phyloP scores from a whole-genome alignment of 2,797 vertebrate species.

The Psittacula echo region DNA sequence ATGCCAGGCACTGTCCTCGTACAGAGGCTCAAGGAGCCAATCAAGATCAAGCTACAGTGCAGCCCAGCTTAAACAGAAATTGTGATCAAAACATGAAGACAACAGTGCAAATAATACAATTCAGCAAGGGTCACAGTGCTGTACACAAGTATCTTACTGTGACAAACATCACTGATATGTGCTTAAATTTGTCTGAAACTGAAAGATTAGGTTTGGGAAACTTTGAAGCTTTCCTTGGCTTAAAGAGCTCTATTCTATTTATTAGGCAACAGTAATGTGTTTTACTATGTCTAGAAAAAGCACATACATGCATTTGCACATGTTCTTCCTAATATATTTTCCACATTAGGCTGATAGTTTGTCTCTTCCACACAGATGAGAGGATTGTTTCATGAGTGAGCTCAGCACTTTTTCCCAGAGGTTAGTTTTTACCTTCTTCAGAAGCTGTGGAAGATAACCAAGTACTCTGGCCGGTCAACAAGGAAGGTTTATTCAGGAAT shows the following conservation, averaged over 20 bases:
- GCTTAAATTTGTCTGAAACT: neutral
- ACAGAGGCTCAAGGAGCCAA: accelerated
- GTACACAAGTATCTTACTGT: neutral
- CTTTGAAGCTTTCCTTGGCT: neutral
- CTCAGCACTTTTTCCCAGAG: neutral
- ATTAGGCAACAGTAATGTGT: neutral
- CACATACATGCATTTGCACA: accelerated
- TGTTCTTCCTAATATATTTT: neutral
- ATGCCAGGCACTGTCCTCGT: accelerated
- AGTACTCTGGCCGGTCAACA: neutral
- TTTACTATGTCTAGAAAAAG: neutral
- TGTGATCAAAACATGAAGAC: neutral
- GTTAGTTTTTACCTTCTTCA: neutral
- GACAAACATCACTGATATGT: accelerated
- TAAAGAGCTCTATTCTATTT: neutral
- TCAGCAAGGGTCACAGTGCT: accelerated
- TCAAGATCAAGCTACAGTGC: neutral
- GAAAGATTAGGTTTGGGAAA: neutral
- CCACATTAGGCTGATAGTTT: neutral
- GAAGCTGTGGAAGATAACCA: neutral
- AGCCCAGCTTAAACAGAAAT: neutral
- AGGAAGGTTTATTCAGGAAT: neutral
- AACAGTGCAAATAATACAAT: neutral
- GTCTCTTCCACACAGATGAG: neutral
- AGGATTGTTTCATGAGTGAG: neutral